These are phyloP conservation scores for Gibbula magus DNA, from an alignment of 2,888 invertebrate species.

Conservation along the genomic window DNA sequence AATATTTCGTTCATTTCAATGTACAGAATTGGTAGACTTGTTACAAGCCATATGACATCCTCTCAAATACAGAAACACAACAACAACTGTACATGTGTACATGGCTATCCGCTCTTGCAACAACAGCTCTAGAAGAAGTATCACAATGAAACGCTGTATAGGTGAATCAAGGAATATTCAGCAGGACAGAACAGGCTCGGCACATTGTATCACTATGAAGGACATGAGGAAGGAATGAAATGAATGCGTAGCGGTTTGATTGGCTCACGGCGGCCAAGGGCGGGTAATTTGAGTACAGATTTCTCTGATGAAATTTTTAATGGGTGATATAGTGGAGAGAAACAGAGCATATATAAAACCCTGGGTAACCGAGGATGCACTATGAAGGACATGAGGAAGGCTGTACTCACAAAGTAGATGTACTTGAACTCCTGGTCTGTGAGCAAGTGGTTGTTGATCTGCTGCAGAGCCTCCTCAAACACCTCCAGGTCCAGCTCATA, in stretches of 20 bases:
- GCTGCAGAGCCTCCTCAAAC: constrained; percentile 70
- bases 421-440: constrained; percentile 71
- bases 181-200: no score
- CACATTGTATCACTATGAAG: no score
- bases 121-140: no score
- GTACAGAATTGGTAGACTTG: not conserved
- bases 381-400: not conserved
- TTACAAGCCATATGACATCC: not conserved
- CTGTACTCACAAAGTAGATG: constrained; percentile 69
- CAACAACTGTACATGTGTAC: no score
- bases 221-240: not conserved
- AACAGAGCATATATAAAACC: no score
- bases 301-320: not conserved
- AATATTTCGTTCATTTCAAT: not conserved
- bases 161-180: no score
- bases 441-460: constrained; percentile 71
- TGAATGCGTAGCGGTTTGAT: not conserved
- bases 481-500: constrained; percentile 72
- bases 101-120: no score
- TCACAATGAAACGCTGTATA: no score
- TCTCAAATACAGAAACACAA: no score
- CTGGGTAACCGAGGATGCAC: no score
- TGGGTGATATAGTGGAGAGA: not conserved
- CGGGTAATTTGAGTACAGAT: no score
- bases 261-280: no score